phyloP scores from a whole-genome alignment of 2,113 vertebrate genomes.

The Caloenas nicobarica region DNA sequence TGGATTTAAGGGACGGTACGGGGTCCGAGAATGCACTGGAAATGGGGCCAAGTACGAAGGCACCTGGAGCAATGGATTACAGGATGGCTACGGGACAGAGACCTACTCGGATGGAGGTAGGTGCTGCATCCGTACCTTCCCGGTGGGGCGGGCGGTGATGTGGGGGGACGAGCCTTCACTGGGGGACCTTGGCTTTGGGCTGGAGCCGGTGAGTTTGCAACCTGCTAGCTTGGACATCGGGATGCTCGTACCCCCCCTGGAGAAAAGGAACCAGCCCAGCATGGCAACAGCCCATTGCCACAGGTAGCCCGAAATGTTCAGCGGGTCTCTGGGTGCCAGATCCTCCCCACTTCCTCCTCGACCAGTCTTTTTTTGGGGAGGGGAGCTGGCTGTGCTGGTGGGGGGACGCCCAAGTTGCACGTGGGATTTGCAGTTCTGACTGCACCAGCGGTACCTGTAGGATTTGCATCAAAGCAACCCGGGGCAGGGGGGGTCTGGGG shows the following conservation, averaged over 20 bases:
- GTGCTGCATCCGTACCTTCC: conserved; percentile 16
- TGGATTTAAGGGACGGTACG: conserved; percentile 98
- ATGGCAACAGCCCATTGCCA: conserved; percentile 35
- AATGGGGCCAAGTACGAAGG: conserved; percentile 96
- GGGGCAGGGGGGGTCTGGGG: not conserved
- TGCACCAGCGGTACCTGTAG: conserved; percentile 53
- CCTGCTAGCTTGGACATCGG: not conserved
- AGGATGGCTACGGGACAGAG: conserved; percentile 98
- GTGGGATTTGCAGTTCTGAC: not conserved
- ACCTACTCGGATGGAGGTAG: conserved; percentile 99
- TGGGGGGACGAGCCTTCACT: not conserved
- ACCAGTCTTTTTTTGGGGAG: not conserved
- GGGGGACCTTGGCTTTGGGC: not conserved
- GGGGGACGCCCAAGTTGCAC: not conserved
- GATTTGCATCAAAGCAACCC: not conserved
- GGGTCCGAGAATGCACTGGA: conserved; percentile 92
- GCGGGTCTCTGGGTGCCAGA: not conserved
- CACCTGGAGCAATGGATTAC: conserved; percentile 98
- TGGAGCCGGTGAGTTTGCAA: not conserved
- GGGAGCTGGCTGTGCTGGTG: not conserved
- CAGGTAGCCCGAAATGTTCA: conserved; percentile 58
- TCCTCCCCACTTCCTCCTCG: accelerated
- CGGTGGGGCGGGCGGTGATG: not conserved
- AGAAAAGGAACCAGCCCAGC: not conserved
- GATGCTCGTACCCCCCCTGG: not conserved